Base-by-base conservation (phyloP, 2,888 invertebrate genomes). In the Epinotia bilunana region DNA sequence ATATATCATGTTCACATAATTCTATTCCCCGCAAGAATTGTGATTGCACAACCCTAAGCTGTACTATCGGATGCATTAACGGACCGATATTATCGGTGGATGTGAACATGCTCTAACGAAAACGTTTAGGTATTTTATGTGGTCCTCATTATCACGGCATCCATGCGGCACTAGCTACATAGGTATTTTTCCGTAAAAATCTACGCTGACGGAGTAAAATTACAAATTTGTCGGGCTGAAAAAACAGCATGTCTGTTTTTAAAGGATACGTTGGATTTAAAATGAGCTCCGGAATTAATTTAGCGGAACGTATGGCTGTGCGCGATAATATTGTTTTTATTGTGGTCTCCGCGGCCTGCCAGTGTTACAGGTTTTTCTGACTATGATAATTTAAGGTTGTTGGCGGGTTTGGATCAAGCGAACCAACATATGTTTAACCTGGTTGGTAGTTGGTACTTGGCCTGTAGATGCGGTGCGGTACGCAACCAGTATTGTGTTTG, bases 231-330 rank as follows among this genome's bases (percentile, higher is more conserved):
- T 70, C 69, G 72, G 64, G 74, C 82, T 82, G 82, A 79, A 80
- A 80, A 77, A 82, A 82, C 80, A 82, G 57, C 64, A 71, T 69
- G 67, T 57, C 61, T 80, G 77, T 81, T 82, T 80, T 78, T 78
- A 79, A 79, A 80, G 79, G 80, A 78, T 77, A 67, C 65, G 74
- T 23, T 20, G 79, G 78, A 73, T 81, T 81, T 77, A 79, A 79
- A 79, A 79, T 79, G 79, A 80, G 77, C 80, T 64, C 64, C 57
- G 63, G 77, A 76, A 74, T 79, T 80, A 79, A 81, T 78, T 78
- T 77, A n/a, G 58, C 61, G 58, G 63, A 64, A 46, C 67, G 65
- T 57, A 62, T 77, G 76, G 72, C 64, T 46, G 77, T 60, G 73
- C 55, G 76, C 64, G 68, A 78, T 74, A 77, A 79, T 78, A 80